Conservation (phyloP, 1,140 invertebrate species). For the Hetaerina americana region DNA sequence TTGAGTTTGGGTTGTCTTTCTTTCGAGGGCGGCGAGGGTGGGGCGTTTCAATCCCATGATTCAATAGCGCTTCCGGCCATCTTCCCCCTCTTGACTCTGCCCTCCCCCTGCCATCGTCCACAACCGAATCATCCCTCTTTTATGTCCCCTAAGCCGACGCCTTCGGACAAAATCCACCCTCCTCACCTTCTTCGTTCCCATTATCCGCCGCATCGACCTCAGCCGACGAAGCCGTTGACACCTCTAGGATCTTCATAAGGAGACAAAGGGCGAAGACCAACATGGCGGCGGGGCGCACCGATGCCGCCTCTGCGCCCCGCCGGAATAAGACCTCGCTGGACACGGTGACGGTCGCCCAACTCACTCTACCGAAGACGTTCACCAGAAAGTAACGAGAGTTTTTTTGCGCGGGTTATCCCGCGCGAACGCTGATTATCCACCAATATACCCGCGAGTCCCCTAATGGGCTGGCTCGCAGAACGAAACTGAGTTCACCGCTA, state of each 20-base stretch:
- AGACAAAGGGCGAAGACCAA: slow-evolving; percentile 1
- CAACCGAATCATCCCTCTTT: background rate
- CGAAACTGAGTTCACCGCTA: too few species aligned
- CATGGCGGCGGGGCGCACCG: slow-evolving; percentile 1
- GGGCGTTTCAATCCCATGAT: too few species aligned
- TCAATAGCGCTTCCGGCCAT: background rate
- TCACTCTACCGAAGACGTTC: too few species aligned
- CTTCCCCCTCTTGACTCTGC: background rate
- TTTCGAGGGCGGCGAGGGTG: too few species aligned
- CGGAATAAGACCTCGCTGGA: background rate
- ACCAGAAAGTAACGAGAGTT: too few species aligned
- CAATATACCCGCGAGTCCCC: too few species aligned
- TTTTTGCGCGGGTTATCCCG: too few species aligned
- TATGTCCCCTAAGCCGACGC: background rate
- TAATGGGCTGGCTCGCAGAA: too few species aligned
- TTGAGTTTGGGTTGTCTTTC: too few species aligned
- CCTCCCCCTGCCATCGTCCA: background rate
- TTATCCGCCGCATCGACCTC: too few species aligned
- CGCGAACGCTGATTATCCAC: too few species aligned
- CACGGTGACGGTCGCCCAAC: too few species aligned
- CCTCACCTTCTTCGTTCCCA: background rate
- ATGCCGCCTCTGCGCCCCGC: background rate
- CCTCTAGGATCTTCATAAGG: slow-evolving; percentile 2
- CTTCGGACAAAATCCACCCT: background rate
- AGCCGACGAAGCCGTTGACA: background rate